Conservation (phyloP, 1,140 invertebrate genomes). For the Listronotus bonariensis region DNA sequence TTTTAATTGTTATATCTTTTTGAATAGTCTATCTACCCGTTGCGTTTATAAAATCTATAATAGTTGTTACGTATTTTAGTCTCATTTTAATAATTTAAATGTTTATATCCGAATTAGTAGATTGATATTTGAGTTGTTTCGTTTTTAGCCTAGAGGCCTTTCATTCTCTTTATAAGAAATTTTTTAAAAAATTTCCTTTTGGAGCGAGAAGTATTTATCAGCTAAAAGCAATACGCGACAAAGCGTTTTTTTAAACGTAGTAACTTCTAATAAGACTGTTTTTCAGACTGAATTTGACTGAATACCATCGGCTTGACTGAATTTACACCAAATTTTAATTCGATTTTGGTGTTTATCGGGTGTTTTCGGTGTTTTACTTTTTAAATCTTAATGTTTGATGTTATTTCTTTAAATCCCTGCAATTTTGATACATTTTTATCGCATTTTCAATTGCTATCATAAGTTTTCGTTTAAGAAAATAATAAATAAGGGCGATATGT, state of each 20-base stretch:
- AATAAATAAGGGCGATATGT: no score
- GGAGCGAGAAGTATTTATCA: neutral
- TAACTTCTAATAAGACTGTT: slow-evolving; percentile 45
- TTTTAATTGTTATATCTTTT: slow-evolving; percentile 38
- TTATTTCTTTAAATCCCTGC: slow-evolving; percentile 18
- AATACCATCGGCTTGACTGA: slow-evolving; percentile 47
- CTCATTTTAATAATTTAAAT: slow-evolving; percentile 17
- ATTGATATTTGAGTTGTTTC: slow-evolving; percentile 6
- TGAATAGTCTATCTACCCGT: slow-evolving; percentile 35
- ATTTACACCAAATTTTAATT: slow-evolving; percentile 46
- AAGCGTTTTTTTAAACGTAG: slow-evolving; percentile 14
- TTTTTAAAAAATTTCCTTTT: no score
- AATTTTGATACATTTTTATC: slow-evolving; percentile 41
- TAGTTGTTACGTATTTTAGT: slow-evolving; percentile 20
- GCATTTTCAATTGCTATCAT: slow-evolving; percentile 9
- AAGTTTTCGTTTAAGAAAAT: neutral
- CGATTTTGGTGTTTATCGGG: slow-evolving; percentile 42
- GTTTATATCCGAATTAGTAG: slow-evolving; percentile 27
- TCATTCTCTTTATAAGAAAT: neutral
- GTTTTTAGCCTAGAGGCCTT: slow-evolving; percentile 32
- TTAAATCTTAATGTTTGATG: slow-evolving; percentile 41
- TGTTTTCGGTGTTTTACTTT: slow-evolving; percentile 35
- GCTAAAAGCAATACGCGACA: slow-evolving; percentile 22
- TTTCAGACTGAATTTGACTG: slow-evolving; percentile 47
- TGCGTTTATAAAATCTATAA: slow-evolving; percentile 20